Percentiles rank a stretch among this genome's conserved stretches.
phyloP scores from a whole-genome alignment of 2,797 vertebrate species.

The Pteronotus mesoamericanus region DNA sequence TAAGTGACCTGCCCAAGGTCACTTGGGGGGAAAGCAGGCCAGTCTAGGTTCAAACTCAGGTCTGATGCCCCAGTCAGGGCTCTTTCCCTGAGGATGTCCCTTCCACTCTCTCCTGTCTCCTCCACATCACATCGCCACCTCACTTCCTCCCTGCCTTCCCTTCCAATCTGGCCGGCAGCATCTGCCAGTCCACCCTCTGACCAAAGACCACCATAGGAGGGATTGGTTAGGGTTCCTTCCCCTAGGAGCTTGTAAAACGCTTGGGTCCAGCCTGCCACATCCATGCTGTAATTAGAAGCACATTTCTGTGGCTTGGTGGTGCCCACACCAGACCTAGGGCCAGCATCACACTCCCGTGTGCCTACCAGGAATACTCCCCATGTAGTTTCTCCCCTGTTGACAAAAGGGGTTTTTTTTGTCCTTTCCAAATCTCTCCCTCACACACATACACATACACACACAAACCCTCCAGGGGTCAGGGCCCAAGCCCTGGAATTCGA shows the following conservation, averaged over 20 bases:
- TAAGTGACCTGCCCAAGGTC: neutral
- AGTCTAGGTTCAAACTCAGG: neutral
- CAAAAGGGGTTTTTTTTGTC: constrained; percentile 77
- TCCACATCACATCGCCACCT: neutral
- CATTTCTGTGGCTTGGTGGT: constrained; percentile 79
- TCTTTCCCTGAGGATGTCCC: neutral
- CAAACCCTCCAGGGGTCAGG: constrained; percentile 65
- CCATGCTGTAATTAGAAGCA: constrained; percentile 88
- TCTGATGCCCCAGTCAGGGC: neutral
- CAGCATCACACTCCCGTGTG: constrained; percentile 76
- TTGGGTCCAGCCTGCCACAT: constrained; percentile 44
- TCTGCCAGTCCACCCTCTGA: neutral
- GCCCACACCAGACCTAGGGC: constrained; percentile 82
- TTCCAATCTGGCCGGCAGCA: neutral
- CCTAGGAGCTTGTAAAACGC: constrained; percentile 65
- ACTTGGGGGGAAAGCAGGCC: neutral
- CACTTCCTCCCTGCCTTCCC: neutral
- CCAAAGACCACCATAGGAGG: neutral
- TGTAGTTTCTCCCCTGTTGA: constrained; percentile 84
- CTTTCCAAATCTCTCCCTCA: constrained; percentile 78
- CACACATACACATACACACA: constrained; percentile 69
- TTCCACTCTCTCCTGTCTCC: too few relatives aligned
- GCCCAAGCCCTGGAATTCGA: constrained; percentile 78
- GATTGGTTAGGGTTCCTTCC: constrained; percentile 74
- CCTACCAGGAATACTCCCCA: constrained; percentile 84